Evolutionary conservation across 2,888 invertebrate species (phyloP), one percentile per base, ranked within the genome.

Genomic region (Neria commutata): DNA sequence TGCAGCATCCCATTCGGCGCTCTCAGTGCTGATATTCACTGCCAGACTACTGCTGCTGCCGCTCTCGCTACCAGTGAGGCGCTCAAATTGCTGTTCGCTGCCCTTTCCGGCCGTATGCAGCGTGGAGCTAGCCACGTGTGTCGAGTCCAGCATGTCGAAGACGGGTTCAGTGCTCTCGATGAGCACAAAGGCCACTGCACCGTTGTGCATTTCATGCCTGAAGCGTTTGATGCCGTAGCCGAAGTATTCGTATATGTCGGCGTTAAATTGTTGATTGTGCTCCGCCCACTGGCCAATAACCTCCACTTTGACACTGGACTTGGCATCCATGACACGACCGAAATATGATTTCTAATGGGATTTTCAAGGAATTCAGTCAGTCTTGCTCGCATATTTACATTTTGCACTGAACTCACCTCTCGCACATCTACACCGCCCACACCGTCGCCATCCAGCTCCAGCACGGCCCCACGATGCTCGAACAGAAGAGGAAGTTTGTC

Each of bases 201-300:
- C 75, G 6, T 64, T 60, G 1, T 62, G 49, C 11, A 79, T 59
- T 8, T 72, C 63, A 37, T 70, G 65, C n/a, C 66, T 71, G 19
- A 67, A 76, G 0, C 70, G 73, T 33, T 68, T 67, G 1, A 79
- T 59, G 3, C 75, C 79, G 54, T 72, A 63, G 0, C 79, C 78
- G 26, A 69, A 79, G 51, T 75, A 77, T 56, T 79, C 79, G 46
- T 73, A 78, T 29, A 79, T 68, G 49, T 77, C 73, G 4, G 74
- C 79, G 10, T 54, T 68, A 29, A 79, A 78, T 55, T 72, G 63
- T 2, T 77, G 68, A 40, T 63, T 68, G 64, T 75, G 72, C 57
- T 79, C 77, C 1, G 70, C 70, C 78, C 78, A 79, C 50, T 79
- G 79, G 1, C 78, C 78, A 54, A 78, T 74, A 3, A 79, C 66